Evolutionary conservation across 2,888 invertebrate genomes (phyloP), one percentile per base, ranked within the genome.

Genomic region (Agonopterix subpropinquella): DNA sequence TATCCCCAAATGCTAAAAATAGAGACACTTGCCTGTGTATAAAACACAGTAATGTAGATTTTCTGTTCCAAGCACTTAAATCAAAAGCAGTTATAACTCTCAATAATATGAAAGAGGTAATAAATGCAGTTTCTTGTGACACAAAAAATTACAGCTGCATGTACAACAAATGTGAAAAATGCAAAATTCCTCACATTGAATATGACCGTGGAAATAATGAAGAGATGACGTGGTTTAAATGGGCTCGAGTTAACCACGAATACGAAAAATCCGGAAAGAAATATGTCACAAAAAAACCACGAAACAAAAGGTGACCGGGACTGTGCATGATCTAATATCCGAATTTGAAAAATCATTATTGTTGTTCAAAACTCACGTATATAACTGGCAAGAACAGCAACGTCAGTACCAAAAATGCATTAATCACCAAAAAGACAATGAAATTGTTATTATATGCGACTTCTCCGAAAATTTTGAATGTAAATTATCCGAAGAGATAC

Each of bases 11-110:
- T 37, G 37, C 39, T 9, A 44, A 45, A 18, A 36, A 18, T 11
- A 50, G 55, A 47, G 47, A 56, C 35, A 54, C 57, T 41, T 55
- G 57, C 42, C 35, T 57, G 49, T 55, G 52, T 49, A 49, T 44
- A 50, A 49, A 47, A 51, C 45, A 52, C 47, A 41, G 18, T 28
- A 44, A 47, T 15, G 11, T 47, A 7, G 11, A 37, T n/a, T 37
- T 37, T 5, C 3, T 11, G 5, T n/a, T 28, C 15, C 18, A 11
- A 4, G 46, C 41, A 13, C 11, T 48, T 9, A 48, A 15, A 44
- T 3, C 15, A 18, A 8, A 44, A 11, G 8, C 36, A 10, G 36
- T 36, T 2, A 36, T 36, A 36, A 8, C 8, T 9, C 10, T 36
- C 1, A 36, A 36, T 9, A 10, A 36, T 36, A 36, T 36, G 8